Conservation (phyloP, 2,797 vertebrate genomes). For the Periparus ater region DNA sequence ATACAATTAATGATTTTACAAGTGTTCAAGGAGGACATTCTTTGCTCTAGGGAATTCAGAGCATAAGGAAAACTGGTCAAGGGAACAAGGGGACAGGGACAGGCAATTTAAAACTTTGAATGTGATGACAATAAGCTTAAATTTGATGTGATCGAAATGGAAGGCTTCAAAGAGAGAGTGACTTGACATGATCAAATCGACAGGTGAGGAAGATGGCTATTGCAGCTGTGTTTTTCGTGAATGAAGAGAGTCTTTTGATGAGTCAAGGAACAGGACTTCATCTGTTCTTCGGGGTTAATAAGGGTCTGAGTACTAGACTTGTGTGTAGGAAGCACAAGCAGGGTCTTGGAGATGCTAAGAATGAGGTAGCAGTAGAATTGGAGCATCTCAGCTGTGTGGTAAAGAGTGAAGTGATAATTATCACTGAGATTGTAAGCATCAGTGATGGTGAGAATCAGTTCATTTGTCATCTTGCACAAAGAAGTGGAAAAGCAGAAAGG, state of each 20-base stretch:
- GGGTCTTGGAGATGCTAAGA: neutral
- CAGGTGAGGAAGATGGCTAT: neutral
- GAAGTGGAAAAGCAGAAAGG: neutral
- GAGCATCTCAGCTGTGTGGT: neutral
- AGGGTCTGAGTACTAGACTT: neutral
- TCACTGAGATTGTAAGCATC: neutral
- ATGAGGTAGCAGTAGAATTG: neutral
- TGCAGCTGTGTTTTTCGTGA: neutral
- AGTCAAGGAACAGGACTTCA: neutral
- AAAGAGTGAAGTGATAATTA: neutral
- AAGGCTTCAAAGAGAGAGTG: constrained; percentile 23
- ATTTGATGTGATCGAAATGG: constrained; percentile 35
- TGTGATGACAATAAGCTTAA: constrained; percentile 33
- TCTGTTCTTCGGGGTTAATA: neutral
- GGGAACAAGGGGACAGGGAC: neutral
- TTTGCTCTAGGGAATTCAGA: neutral
- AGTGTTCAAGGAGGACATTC: neutral
- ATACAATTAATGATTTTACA: constrained; percentile 13
- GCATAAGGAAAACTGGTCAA: neutral
- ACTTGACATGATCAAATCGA: neutral
- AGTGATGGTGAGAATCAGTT: neutral
- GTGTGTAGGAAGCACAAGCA: neutral
- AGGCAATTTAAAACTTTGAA: constrained; percentile 44
- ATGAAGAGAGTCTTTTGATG: neutral
- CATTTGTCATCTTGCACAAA: neutral